Base-by-base conservation (phyloP, 2,113 vertebrate species). In the Copsychus sechellarum region DNA sequence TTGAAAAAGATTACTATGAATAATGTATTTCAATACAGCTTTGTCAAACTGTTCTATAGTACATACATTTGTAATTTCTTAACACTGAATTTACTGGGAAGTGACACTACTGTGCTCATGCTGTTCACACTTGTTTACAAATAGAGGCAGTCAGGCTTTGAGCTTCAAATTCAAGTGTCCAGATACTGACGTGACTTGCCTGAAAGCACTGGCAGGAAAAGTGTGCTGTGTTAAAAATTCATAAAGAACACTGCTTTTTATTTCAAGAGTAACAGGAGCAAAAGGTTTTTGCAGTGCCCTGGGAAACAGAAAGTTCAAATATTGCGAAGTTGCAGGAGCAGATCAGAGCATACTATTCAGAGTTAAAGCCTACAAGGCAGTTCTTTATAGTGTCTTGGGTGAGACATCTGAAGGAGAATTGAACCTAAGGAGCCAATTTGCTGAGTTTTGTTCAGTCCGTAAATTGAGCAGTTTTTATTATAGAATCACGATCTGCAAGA, bases 351-450 rank as follows among this genome's bases (percentile, higher is more conserved):
- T 86, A 93, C 95, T 97, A 97, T 98, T 98, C 98, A 98, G 98
- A 97, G 98, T 90, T 97, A 94, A 97, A 97, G 98, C 98, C 98
- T 98, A 98, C 98, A 95, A 98, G 98, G 98, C 97, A 96, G 96
- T 95, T 98, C 98, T 98, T 98, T 96, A 95, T 88, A 96, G 76
- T 62, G 97, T 98, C 98, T 98, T 96, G 97, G 98, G 97, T 98
- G 97, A 98, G 98, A 97, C 95, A 96, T 97, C 97, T 97, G 95
- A 97, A 97, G 98, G 98, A 79, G 96, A 97, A 96, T 97, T 96
- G 97, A 98, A 98, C 97, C 97, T 98, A 96, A 97, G 98, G 98
- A 98, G 98, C 97, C 98, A 98, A 98, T 98, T 98, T 98, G 96
- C 98, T 97, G 97, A 97, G 97, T 98, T 98, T 98, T 98, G 98